Conservation (phyloP, 2,888 invertebrate species). For the Bugulina stolonifera region DNA sequence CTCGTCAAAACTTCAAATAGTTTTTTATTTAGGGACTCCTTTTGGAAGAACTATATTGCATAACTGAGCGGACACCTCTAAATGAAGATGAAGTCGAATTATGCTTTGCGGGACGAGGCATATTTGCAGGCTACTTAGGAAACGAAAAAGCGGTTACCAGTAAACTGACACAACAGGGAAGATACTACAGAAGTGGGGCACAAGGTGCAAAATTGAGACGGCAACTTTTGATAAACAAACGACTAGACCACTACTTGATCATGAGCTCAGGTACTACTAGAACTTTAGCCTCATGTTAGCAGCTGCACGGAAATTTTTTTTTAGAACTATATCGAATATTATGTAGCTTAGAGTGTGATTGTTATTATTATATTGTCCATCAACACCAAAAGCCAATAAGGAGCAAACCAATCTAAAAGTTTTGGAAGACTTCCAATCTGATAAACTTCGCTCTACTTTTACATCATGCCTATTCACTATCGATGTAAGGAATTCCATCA, state of each 20-base stretch:
- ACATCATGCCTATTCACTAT: too few relatives aligned
- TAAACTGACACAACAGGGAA: not conserved
- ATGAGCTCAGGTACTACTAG: slow-evolving; percentile 10
- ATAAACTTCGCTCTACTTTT: too few relatives aligned
- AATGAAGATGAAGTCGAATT: not conserved
- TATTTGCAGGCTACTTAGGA: slow-evolving; percentile 20
- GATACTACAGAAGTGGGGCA: slow-evolving; percentile 2
- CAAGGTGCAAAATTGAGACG: slow-evolving; percentile 14
- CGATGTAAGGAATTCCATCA: too few relatives aligned
- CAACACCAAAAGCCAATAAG: too few relatives aligned
- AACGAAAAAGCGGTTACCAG: not conserved
- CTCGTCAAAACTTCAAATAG: too few relatives aligned
- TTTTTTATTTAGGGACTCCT: not conserved
- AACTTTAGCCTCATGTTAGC: too few relatives aligned
- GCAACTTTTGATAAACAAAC: not conserved
- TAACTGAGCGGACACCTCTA: not conserved
- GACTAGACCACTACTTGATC: not conserved
- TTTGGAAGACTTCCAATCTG: too few relatives aligned
- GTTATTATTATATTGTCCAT: too few relatives aligned
- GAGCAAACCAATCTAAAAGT: too few relatives aligned
- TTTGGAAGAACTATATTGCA: not conserved
- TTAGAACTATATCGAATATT: too few relatives aligned
- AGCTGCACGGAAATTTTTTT: too few relatives aligned
- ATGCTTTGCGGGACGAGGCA: not conserved
- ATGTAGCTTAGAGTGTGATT: too few relatives aligned